Conservation (phyloP, 2,888 invertebrate genomes). For the Brenthis daphne region DNA sequence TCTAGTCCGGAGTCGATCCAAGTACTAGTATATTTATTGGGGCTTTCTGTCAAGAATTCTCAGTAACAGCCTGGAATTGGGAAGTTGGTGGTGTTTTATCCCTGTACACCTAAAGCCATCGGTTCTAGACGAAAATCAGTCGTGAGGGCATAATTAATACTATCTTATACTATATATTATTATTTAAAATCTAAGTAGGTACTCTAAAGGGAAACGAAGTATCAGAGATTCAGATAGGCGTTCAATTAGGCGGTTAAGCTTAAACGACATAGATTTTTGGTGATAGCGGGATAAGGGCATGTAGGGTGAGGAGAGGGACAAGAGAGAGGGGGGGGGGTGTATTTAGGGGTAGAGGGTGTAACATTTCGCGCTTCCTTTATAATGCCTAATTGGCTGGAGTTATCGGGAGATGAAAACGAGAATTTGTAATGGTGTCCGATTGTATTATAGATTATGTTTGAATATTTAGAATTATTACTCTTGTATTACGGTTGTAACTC, state of each 20-base stretch:
- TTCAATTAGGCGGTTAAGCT: constrained; percentile 22
- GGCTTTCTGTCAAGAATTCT: too few relatives aligned
- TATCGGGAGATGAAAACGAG: constrained; percentile 26
- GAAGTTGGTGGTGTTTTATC: too few relatives aligned
- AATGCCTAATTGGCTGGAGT: constrained; percentile 24
- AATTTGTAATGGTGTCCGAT: constrained; percentile 9
- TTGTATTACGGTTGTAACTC: neutral
- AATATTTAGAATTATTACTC: neutral
- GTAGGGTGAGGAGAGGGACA: neutral
- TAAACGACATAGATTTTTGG: constrained; percentile 13
- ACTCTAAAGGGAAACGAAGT: neutral
- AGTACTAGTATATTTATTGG: too few relatives aligned
- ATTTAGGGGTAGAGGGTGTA: constrained; percentile 1
- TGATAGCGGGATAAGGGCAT: neutral
- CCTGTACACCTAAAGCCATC: too few relatives aligned
- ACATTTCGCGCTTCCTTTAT: constrained; percentile 18
- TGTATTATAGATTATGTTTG: constrained; percentile 8
- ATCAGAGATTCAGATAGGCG: neutral
- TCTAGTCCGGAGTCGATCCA: too few relatives aligned
- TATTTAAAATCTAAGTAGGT: too few relatives aligned
- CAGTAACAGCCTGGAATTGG: too few relatives aligned
- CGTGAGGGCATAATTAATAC: too few relatives aligned
- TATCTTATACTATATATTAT: too few relatives aligned
- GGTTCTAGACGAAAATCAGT: too few relatives aligned
- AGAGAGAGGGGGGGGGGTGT: neutral